phyloP scores from a whole-genome alignment of 2,888 invertebrate species.

The Adelognathus sp. region DNA sequence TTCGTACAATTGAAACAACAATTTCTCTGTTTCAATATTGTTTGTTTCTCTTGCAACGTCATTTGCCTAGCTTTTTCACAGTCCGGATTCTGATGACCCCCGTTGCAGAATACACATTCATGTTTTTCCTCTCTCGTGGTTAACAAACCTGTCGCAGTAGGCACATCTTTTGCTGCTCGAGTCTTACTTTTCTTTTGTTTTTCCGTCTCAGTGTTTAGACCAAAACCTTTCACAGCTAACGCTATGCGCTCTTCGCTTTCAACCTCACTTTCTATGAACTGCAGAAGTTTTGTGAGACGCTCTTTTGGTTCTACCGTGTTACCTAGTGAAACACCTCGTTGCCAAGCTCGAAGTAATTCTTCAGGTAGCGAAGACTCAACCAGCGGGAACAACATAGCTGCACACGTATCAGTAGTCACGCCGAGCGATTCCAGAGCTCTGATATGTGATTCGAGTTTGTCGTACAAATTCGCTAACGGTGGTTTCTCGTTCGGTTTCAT shows the following conservation, averaged over 20 bases:
- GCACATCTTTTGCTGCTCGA: not conserved
- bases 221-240: conserved; percentile 17
- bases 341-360: conserved; percentile 63
- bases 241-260: conserved; percentile 43
- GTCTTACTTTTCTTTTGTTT: not conserved
- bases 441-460: conserved; percentile 69
- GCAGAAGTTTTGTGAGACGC: conserved; percentile 32
- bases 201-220: not conserved
- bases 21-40: conserved; percentile 53
- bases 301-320: conserved; percentile 30
- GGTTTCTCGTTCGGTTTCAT: conserved; percentile 35
- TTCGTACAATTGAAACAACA: conserved; percentile 66
- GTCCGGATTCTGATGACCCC: conserved; percentile 54
- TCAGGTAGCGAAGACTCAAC: conserved; percentile 69
- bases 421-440: conserved; percentile 64
- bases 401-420: conserved; percentile 64
- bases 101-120: conserved; percentile 66
- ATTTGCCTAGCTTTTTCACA: conserved; percentile 60
- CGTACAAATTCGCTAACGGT: conserved; percentile 60
- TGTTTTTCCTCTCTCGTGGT: not conserved
- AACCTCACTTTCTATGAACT: conserved; percentile 38
- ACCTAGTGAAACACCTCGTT: conserved; percentile 28
- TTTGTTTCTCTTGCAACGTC: conserved; percentile 48
- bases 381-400: conserved; percentile 65
- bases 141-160: conserved; percentile 30